Percentiles rank a stretch among this genome's conserved stretches.
These are phyloP conservation scores for Paramormyrops hopkinsi DNA, from an alignment of 2,797 vertebrate species.

Conservation along the genomic window DNA sequence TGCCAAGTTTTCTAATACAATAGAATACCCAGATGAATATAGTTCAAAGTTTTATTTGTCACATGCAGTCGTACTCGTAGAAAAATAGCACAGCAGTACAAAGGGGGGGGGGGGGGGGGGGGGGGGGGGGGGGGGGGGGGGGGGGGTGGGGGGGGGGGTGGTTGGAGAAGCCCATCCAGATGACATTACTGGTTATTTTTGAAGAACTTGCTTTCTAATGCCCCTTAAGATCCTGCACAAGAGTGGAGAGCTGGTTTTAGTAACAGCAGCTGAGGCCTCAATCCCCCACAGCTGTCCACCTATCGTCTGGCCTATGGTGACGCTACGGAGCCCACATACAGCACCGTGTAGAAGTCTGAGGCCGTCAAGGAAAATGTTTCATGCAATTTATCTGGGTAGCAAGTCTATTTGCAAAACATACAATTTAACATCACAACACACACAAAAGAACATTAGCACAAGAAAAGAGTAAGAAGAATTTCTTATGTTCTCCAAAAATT, in stretches of 20 bases:
- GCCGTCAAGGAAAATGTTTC: background rate
- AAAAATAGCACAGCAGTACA: background rate
- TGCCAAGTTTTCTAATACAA: background rate
- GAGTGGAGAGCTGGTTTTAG: constrained; percentile 41
- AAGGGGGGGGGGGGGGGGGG: background rate
- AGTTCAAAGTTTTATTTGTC: background rate
- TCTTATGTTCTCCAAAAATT: background rate
- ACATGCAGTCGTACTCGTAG: background rate
- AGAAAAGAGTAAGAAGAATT: background rate
- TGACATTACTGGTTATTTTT: constrained; percentile 43
- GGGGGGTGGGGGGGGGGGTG: background rate
- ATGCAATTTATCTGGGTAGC: background rate
- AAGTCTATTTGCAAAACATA: background rate
- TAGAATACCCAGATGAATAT: background rate
- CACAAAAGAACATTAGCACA: background rate
- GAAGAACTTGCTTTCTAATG: constrained; percentile 32
- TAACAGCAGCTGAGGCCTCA: constrained; percentile 52
- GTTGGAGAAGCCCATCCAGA: constrained; percentile 18
- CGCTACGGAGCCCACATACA: constrained; percentile 13
- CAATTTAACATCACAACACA: background rate
- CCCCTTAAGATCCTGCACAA: constrained; percentile 41
- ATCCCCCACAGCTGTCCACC: constrained; percentile 61
- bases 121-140: background rate
- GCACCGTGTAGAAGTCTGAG: background rate
- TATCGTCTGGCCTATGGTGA: constrained; percentile 47